A percentile compares a stretch with the other conserved stretches of the same genome.
Conservation (phyloP, 2,113 vertebrate genomes). For the Dicaeum eximium region DNA sequence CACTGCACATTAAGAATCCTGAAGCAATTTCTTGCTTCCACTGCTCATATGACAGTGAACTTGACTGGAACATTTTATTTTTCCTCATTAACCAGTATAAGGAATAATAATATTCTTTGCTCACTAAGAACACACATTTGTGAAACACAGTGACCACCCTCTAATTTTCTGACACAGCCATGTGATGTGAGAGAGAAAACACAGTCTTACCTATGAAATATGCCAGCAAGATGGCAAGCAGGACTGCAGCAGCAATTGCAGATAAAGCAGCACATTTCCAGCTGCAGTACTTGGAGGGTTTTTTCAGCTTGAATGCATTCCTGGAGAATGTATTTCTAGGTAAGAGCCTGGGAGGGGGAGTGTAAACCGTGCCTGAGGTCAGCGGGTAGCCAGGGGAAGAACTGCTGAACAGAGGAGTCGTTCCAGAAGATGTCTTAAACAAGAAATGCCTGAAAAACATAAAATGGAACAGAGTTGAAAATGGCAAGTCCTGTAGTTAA, state of each 20-base stretch:
- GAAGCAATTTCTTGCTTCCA: background rate
- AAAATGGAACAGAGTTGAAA: slow-evolving; percentile 38
- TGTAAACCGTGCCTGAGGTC: slow-evolving; percentile 97
- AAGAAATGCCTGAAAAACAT: slow-evolving; percentile 89
- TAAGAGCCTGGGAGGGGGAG: slow-evolving; percentile 93
- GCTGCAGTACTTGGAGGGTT: slow-evolving; percentile 98
- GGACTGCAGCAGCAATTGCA: slow-evolving; percentile 89
- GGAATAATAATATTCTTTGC: background rate
- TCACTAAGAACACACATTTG: background rate
- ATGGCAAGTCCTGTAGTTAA: background rate
- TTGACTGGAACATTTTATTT: background rate
- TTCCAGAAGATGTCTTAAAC: slow-evolving; percentile 98
- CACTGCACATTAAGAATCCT: background rate
- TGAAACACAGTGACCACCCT: background rate
- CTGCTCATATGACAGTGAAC: background rate
- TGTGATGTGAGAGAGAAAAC: background rate
- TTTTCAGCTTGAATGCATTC: slow-evolving; percentile 98
- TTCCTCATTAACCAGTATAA: background rate
- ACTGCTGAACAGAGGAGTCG: slow-evolving; percentile 96
- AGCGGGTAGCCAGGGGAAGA: slow-evolving; percentile 96
- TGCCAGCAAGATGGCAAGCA: slow-evolving; percentile 92
- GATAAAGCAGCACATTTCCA: slow-evolving; percentile 98
- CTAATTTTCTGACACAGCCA: background rate
- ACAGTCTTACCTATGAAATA: slow-evolving; percentile 93
- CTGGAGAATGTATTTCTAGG: slow-evolving; percentile 98